Percentiles rank a stretch among this genome's conserved stretches.
Conservation (phyloP, 2,113 vertebrate species). For the Gymnocephalus cernua region DNA sequence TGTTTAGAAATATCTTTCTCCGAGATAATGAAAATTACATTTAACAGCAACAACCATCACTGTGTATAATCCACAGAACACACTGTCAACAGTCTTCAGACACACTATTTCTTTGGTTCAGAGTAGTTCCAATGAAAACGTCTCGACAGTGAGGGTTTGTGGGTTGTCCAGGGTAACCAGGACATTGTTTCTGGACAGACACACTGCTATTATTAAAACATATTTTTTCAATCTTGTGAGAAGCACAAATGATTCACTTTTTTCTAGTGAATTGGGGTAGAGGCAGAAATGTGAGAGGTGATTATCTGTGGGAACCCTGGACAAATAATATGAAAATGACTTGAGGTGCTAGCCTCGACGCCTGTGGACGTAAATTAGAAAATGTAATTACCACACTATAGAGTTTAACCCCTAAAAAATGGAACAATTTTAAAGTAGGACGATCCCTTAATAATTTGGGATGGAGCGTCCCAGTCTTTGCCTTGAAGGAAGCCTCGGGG, state of each 20-base stretch:
- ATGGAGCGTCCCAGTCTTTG: slow-evolving; percentile 26
- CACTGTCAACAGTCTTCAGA: neutral
- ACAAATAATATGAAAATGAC: neutral
- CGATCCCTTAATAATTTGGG: slow-evolving; percentile 4
- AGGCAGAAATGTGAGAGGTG: neutral
- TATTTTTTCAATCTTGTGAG: slow-evolving; percentile 17
- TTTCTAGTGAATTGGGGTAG: neutral
- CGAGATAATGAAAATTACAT: neutral
- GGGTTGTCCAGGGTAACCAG: slow-evolving; percentile 11
- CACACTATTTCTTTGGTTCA: neutral
- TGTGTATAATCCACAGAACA: neutral
- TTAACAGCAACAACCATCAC: neutral
- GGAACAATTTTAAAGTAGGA: slow-evolving; percentile 22
- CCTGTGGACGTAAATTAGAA: neutral
- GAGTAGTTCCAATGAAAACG: neutral
- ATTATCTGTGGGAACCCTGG: neutral
- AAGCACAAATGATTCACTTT: neutral
- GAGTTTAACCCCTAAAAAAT: slow-evolving; percentile 11
- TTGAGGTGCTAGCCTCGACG: neutral
- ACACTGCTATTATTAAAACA: slow-evolving; percentile 32
- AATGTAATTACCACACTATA: neutral
- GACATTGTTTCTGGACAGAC: slow-evolving; percentile 21
- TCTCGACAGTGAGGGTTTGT: neutral
- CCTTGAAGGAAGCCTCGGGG: slow-evolving; percentile 60
- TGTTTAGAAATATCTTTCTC: neutral